Percentiles rank a stretch among this genome's conserved stretches.
phyloP scores from a whole-genome alignment of 2,888 invertebrate genomes.

The Desoria tigrina region DNA sequence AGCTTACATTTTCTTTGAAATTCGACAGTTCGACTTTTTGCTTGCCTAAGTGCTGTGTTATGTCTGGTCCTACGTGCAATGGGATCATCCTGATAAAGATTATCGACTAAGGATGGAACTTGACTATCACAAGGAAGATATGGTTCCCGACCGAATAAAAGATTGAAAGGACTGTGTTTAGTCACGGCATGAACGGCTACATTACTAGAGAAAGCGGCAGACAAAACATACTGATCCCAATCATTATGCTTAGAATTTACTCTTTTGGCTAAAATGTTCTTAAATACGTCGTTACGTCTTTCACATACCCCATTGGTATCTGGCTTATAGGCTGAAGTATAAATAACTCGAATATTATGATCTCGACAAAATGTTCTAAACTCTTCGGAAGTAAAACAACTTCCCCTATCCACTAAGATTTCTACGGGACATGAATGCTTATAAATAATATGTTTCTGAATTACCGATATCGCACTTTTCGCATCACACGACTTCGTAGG shows the following conservation, averaged over 20 bases:
- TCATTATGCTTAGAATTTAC: conserved; percentile 42
- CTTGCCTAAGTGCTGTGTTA: too few relatives aligned
- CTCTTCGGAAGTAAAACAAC: conserved; percentile 30
- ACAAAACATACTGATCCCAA: conserved; percentile 53
- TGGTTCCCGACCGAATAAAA: conserved; percentile 17
- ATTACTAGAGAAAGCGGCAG: conserved; percentile 49
- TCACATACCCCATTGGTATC: conserved; percentile 53
- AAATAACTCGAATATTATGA: conserved; percentile 24
- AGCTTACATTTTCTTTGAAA: too few relatives aligned
- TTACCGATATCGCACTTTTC: conserved; percentile 17
- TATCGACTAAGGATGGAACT: too few relatives aligned
- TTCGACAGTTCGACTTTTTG: too few relatives aligned
- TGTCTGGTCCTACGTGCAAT: too few relatives aligned
- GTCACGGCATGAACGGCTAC: conserved; percentile 19
- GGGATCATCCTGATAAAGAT: too few relatives aligned
- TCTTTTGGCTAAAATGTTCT: conserved; percentile 45
- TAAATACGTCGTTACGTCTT: conserved; percentile 50
- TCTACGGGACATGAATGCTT: conserved; percentile 46
- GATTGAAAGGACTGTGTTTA: conserved; percentile 16
- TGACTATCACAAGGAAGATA: too few relatives aligned
- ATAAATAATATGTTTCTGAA: conserved; percentile 44
- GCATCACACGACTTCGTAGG: conserved; percentile 24
- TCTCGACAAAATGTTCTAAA: conserved; percentile 4
- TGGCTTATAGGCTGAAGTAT: conserved; percentile 40
- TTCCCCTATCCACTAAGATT: conserved; percentile 53